Base-by-base conservation (phyloP, 2,888 invertebrate species). In the Meliscaeva auricollis region DNA sequence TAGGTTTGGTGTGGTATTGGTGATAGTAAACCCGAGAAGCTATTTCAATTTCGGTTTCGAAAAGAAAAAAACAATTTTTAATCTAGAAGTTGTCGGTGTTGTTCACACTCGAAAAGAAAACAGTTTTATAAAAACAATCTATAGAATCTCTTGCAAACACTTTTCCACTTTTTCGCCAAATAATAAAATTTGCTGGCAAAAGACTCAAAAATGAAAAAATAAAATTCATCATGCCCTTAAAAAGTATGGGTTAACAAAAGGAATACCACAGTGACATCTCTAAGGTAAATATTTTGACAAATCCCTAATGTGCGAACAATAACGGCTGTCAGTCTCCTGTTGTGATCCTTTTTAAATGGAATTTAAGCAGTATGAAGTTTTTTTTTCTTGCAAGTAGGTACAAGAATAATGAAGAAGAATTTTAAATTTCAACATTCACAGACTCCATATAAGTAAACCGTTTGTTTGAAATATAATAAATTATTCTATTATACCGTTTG, bases 221-320 rank as follows among this genome's bases (percentile, higher is more conserved):
- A 30, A 35, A 68, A 54, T 60, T 26, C 60, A 46, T 54, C 17
- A 22, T 35, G 30, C 7, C 8, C 48, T 60, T 85, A 26, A 26
- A 26, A 35, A 62, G 69, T 76, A 68, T 58, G 75, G 52, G 60
- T 72, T 72, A 79, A 76, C 58, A 84, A 66, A 77, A 54, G 52
- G 56, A 62, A 83, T 73, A 87, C 54, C 73, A 50, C 77, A 81
- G 75, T 88, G 88, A 88, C 88, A 88, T 88, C 77, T 85, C 72
- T 64, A 87, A 87, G 87, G 87, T 88, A 88, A 88, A 88, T 88
- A 88, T 88, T 88, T 88, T 88, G 88, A 88, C 88, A 88, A 88
- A 88, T 88, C 82, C 87, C 83, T 88, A 87, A 88, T 88, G 87
- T 76, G 74, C 41, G 62, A 69, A 88, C 88, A 88, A 88, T 82